Conservation (phyloP, 35 echinoderm and acorn worm genomes). For the Ophioderma brevispina region DNA sequence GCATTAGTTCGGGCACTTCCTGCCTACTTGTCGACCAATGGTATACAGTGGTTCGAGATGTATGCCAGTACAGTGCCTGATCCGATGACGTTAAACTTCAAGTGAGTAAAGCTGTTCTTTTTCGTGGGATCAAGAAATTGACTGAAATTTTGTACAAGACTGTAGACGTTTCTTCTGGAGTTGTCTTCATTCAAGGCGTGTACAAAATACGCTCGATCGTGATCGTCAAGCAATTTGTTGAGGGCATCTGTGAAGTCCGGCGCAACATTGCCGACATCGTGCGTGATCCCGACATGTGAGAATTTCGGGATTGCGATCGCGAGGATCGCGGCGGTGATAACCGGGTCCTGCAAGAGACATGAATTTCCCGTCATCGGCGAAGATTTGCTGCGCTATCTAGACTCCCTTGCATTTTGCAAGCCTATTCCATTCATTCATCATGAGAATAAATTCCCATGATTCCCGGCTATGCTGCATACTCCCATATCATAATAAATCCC, state of each 20-base stretch:
- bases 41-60: slow-evolving; percentile 60
- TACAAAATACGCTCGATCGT: slow-evolving; percentile 82
- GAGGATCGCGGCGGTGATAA: background rate
- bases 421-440: too few species aligned
- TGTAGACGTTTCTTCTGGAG: slow-evolving; percentile 80
- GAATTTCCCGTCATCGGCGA: background rate
- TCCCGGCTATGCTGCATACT: background rate
- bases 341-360: background rate
- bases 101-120: slow-evolving; percentile 79
- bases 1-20: slow-evolving; percentile 34
- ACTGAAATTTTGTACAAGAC: slow-evolving; percentile 66
- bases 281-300: slow-evolving; percentile 37
- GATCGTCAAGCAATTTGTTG: slow-evolving; percentile 60
- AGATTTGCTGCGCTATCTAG: background rate
- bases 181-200: slow-evolving; percentile 95
- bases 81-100: too few species aligned
- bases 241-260: slow-evolving; percentile 88
- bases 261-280: slow-evolving; percentile 95
- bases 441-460: too few species aligned
- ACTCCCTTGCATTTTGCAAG: too few species aligned
- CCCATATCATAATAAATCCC: background rate
- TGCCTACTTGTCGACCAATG: background rate
- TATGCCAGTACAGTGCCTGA: slow-evolving; percentile 79
- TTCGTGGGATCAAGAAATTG: slow-evolving; percentile 78
- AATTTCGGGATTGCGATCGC: background rate